Base-by-base conservation (phyloP, 2,113 vertebrate genomes). In the Phyllopteryx taeniolatus region DNA sequence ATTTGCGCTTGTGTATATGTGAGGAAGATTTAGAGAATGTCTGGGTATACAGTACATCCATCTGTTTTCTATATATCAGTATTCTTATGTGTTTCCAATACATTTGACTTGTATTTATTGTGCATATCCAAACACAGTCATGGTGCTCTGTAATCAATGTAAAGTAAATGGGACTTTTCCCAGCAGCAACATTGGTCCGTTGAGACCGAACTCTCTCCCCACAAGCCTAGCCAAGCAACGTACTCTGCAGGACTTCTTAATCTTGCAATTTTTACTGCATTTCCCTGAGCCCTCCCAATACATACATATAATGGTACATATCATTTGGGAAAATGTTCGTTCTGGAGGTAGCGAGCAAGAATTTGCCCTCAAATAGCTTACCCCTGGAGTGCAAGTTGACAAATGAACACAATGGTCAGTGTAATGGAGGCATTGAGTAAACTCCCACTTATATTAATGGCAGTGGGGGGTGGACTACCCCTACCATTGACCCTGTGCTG, bases 81-180 rank as follows among this genome's bases (percentile, higher is more conserved):
- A 86, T 81, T 89, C 83, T 72, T 77, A 74, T 19, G 67, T 87
- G 89, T 91, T 90, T 90, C 90, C 81, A 74, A 86, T 79, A 86
- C 85, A 87, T 91, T 84, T 87, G 85, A 74, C 87, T 82, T 91
- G 91, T 91, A 88, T 91, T 92, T 92, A 89, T 74, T 62, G 86
- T 86, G 86, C 77, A 42, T 71, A 79, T 87, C 82, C 88, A 88
- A 83, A 91, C 87, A 88, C 88, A 91, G 88, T 89, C 88, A 88
- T 86, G 84, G 82, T 88, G 85, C 80, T 83, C 80, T 67, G 31
- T 90, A 91, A 91, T 91, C 89, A 87, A 85, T 91, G 90, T 88
- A 91, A 86, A 87, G 86, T 87, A 91, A 91, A 93, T 84, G 89
- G 86, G 82, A 72, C 57, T 84, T 89, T 85, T 90, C 79, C 88